Evolutionary conservation across 2,888 invertebrate species (phyloP), one percentile per base, ranked within the genome.

Genomic region (Euzophera pinguis): DNA sequence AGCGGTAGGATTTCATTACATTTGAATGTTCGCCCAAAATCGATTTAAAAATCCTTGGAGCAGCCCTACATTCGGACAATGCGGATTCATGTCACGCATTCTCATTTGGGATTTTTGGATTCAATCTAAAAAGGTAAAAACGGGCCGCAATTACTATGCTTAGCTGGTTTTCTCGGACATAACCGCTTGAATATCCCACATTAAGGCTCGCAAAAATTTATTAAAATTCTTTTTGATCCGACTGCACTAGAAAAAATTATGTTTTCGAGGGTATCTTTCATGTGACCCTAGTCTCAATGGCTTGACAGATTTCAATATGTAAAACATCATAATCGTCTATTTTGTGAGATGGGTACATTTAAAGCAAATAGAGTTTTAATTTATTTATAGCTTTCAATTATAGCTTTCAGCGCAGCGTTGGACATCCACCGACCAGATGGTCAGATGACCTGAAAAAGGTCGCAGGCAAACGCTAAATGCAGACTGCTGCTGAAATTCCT

Each of bases 21-120:
- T 32, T 32, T 32, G 7, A 32, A 9, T 32, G 8, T 9, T 9
- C 7, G 32, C 32, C 22, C 22, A 22, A 22, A 22, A 22, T 22
- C 22, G 3, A 22, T 22, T 22, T 22, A 3, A 22, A 22, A 22
- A 2, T 22, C 22, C 22, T n/a, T 22, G 22, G 8, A 32, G 29
- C 45, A 45, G 9, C 45, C 45, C 45, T 45, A 32, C 42, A 42
- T 6, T 16, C 51, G 35, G 43, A 43, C 51, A 43, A 27, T 43
- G 35, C 51, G 43, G 32, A 43, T 53, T 45, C 55, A 13, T 22
- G 53, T 60, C 62, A 60, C 62, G 60, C 50, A 47, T 50, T 51
- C 52, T 55, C 58, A 55, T 58, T 62, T 53, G 57, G 52, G 55
- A 58, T 50, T 58, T 56, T 50, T 45, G 58, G 54, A 55, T 57